These are phyloP conservation scores for Leuciscus idus DNA, from an alignment of 2,113 vertebrate species.

Conservation along the genomic window DNA sequence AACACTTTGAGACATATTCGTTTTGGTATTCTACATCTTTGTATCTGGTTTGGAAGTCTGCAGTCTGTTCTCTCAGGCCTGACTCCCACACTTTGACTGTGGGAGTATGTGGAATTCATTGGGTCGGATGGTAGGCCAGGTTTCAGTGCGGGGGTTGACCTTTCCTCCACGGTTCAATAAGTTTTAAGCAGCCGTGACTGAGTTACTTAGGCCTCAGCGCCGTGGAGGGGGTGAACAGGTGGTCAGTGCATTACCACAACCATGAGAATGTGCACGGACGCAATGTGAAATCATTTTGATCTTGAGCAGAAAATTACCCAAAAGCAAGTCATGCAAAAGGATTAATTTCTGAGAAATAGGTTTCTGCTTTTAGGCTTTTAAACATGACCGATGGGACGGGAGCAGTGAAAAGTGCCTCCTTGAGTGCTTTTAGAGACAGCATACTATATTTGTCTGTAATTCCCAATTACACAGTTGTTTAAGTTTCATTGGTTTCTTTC, in stretches of 20 bases:
- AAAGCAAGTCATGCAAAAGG: constrained; percentile 25
- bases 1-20: neutral
- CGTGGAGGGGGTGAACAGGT: constrained; percentile 27
- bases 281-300: constrained; percentile 21
- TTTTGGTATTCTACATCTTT: constrained; percentile 15
- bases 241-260: constrained; percentile 23
- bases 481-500: neutral
- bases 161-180: constrained; percentile 27
- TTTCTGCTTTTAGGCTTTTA: constrained; percentile 13
- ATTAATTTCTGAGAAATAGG: constrained; percentile 17
- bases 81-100: constrained; percentile 19
- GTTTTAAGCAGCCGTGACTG: constrained; percentile 36
- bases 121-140: constrained; percentile 17
- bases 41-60: neutral
- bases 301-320: constrained; percentile 30
- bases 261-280: constrained; percentile 10
- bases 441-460: constrained; percentile 6
- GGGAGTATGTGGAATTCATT: constrained; percentile 24
- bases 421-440: constrained; percentile 19
- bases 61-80: constrained; percentile 19
- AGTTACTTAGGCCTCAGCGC: constrained; percentile 18
- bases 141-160: constrained; percentile 24
- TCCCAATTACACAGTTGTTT: neutral
- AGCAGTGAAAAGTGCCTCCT: neutral
- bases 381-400: neutral